Conservation (phyloP, 1,140 invertebrate species). For the Zaprionus ghesquierei region DNA sequence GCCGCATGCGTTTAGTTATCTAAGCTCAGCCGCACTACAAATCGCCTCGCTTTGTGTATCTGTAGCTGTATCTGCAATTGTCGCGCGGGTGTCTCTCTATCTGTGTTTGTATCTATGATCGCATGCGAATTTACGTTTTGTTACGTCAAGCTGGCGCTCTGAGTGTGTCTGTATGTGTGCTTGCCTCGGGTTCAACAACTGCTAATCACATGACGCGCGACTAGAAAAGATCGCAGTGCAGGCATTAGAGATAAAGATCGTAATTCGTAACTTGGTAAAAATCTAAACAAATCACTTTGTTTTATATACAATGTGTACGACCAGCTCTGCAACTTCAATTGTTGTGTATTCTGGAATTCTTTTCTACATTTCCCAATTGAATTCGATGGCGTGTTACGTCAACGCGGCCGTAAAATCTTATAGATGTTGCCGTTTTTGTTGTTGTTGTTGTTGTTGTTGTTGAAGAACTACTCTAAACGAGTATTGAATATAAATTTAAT, state of each 20-base stretch:
- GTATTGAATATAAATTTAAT: conserved; percentile 29
- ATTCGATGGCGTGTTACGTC: conserved; percentile 4
- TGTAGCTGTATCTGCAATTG: conserved; percentile 10
- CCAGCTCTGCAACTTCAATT: not conserved
- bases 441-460: conserved; percentile 20
- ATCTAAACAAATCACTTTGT: not conserved
- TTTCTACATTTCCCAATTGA: not conserved
- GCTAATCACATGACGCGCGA: conserved; percentile 62
- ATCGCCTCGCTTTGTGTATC: not conserved
- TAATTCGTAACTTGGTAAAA: not conserved
- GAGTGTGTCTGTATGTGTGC: not conserved
- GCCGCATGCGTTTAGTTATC: conserved; percentile 44
- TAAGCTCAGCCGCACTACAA: conserved; percentile 27
- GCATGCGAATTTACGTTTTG: conserved; percentile 27
- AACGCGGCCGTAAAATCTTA: conserved; percentile 14
- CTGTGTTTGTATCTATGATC: not conserved
- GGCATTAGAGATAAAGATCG: not conserved
- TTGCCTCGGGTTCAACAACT: conserved; percentile 70
- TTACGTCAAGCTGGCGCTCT: conserved; percentile 26
- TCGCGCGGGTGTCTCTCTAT: too few species aligned
- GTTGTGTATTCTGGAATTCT: not conserved
- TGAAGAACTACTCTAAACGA: not conserved
- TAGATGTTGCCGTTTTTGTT: too few species aligned
- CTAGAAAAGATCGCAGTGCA: conserved; percentile 17
- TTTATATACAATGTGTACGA: not conserved